Evolutionary conservation across 1,140 invertebrate species (phyloP), one percentile per base, ranked within the genome.

Genomic region (Stegodyphus dumicola): DNA sequence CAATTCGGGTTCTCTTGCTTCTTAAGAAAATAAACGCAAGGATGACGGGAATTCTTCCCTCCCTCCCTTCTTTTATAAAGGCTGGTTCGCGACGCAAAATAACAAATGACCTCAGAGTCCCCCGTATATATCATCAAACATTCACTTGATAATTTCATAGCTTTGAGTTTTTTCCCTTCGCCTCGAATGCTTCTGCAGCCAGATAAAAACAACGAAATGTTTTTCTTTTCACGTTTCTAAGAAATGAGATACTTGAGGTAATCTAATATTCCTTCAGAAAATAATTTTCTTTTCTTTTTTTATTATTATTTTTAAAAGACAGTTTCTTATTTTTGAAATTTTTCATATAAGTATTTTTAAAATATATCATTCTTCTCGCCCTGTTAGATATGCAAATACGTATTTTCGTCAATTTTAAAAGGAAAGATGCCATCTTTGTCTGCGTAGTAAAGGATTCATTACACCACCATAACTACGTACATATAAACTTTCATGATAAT

Each of bases 121-220:
- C 18, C n/a, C 74, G 49, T 67, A 84, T 76, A 84, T 76, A 76
- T 84, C 74, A 84, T 56, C 81, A 84, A 83, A 77, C 71, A 49
- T 81, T 81, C 65, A 74, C 79, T 84, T 84, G 74, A 84, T 84
- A 84, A 84, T 76, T 84, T 76, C 81, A 84, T 84, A 73, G 81
- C 81, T 76, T 69, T 53, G 7, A 66, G 54, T 51, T 33, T 65
- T 75, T 83, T 83, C 69, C 60, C 54, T 77, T 6, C n/a, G n/a
- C 69, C 48, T 18, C 64, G 13, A 9, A 11, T 71, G 9, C 49
- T 11, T 71, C 56, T 9, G 9, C 15, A 60, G 56, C 65, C 65
- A 18, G 65, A 67, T 17, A 6, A 67, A 67, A 67, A 67, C 7
- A 18, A 33, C 33, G 33, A 67, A 17, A 67, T 67, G 13, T 17